Evolutionary conservation across 92 coral and sea anemone genomes (phyloP).

Genomic region (Heteractis magnifica): DNA sequence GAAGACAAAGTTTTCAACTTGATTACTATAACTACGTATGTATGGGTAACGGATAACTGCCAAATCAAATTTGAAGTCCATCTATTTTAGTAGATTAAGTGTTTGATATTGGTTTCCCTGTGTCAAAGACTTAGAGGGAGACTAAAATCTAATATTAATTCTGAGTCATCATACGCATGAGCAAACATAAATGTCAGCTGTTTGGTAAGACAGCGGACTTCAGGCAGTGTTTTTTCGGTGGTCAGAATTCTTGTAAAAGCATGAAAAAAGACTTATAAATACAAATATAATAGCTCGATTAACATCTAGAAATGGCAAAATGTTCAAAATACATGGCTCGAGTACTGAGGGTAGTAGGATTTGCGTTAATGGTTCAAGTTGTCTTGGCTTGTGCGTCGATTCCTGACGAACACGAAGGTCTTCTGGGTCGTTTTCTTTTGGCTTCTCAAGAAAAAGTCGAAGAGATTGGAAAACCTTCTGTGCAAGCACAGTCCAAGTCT

Average conservation of each 20-base stretch:
- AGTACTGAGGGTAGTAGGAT: slow-evolving; percentile 47
- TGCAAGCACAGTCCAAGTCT: slow-evolving; percentile 54
- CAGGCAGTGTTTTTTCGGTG: neutral
- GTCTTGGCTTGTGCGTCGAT: slow-evolving; percentile 73
- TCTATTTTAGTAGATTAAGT: neutral
- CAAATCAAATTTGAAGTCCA: too few relatives aligned
- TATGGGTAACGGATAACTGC: too few relatives aligned
- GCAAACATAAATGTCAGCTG: neutral
- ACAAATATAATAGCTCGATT: neutral
- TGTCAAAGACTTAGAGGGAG: neutral
- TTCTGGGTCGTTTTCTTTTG: slow-evolving; percentile 63
- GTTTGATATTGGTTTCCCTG: slow-evolving; percentile 11
- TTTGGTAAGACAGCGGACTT: slow-evolving; percentile 2
- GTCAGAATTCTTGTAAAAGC: neutral
- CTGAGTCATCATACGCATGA: slow-evolving; percentile 41
- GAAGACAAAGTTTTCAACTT: too few relatives aligned
- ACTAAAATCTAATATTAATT: neutral
- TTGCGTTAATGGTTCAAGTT: slow-evolving; percentile 63
- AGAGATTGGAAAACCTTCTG: slow-evolving; percentile 19
- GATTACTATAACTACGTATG: too few relatives aligned
- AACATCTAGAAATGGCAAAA: slow-evolving; percentile 46
- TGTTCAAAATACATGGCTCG: slow-evolving; percentile 47
- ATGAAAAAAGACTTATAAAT: neutral
- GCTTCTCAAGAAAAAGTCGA: slow-evolving; percentile 45
- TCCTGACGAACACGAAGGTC: slow-evolving; percentile 76